Evolutionary conservation across 30 jellyfish, hydroid and myxozoan genomes (phyloP).

Genomic region (Chrysaora quinquecirrha): DNA sequence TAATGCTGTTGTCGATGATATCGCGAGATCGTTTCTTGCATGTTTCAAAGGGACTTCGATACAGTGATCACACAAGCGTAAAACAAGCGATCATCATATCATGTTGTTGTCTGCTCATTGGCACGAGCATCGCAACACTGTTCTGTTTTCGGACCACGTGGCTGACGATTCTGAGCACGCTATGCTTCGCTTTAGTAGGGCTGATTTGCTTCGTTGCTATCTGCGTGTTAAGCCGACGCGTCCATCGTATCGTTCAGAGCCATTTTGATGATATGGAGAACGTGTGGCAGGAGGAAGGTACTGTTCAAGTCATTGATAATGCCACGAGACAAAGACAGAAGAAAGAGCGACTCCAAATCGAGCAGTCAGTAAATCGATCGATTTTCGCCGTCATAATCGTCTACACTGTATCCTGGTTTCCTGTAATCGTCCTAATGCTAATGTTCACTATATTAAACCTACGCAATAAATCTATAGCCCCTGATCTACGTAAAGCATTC

Average conservation of each 20-base stretch:
- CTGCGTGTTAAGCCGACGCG: constrained; percentile 13
- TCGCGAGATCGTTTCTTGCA: constrained; percentile 62
- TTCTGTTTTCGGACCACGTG: not conserved
- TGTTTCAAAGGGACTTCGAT: constrained; percentile 18
- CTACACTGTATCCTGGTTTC: constrained; percentile 55
- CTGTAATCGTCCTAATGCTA: constrained; percentile 45
- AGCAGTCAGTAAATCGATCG: constrained; percentile 50
- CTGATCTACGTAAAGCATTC: constrained; percentile 39
- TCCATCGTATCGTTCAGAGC: constrained; percentile 9
- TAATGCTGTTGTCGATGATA: constrained; percentile 44
- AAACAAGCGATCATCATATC: constrained; percentile 8
- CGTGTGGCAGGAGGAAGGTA: too few relatives aligned
- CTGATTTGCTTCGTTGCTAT: constrained; percentile 41
- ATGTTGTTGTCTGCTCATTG: not conserved
- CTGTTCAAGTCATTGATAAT: too few relatives aligned
- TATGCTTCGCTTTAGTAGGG: constrained; percentile 40
- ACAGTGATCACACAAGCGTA: constrained; percentile 4
- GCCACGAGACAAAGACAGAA: not conserved
- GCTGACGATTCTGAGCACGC: constrained; percentile 9
- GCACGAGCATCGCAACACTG: constrained; percentile 31
- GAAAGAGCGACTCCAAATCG: not conserved
- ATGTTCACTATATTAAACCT: constrained; percentile 7
- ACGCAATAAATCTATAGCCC: not conserved
- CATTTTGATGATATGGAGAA: constrained; percentile 28
- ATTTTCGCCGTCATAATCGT: constrained; percentile 22